Evolutionary conservation across 1,140 invertebrate species (phyloP), one percentile per base, ranked within the genome.

Genomic region (Cataglyphis hispanica): DNA sequence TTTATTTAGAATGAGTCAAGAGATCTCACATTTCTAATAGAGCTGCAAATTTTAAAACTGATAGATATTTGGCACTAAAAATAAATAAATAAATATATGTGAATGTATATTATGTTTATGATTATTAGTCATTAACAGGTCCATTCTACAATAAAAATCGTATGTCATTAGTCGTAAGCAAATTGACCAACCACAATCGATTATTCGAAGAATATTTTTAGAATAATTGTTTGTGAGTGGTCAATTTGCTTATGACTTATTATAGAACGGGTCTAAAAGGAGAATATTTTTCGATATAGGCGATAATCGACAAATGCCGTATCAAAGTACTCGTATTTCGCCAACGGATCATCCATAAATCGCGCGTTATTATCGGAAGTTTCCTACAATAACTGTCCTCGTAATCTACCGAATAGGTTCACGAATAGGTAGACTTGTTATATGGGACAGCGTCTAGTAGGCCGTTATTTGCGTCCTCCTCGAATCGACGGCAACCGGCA

Each of bases 361-460:
- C 56, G 78, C 67, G 25, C 10, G 67, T 72, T 83, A 83, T 83
- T 83, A 83, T 72, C 56, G 60, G 66, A 72, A 83, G 25, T 74
- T 83, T 37, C 53, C 53, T 61, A 72, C 67, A 74, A 83, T 46
- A 40, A 22, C 67, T 72, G 53, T 60, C 53, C 10, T n/a, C 27
- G 53, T 72, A 60, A 72, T 60, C 67, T 81, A 81, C 25, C 78
- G 34, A 50, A 25, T 72, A 56, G 37, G 5, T 43, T 72, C 37
- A 69, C 53, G 61, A 83, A 83, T 74, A 74, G 56, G 8, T 19
- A 22, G 34, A 83, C 31, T 37, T 67, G 22, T 72, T 81, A 81
- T 27, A 11, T 74, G n/a, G 78, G 13, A 19, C 78, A 50, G 25
- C 50, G 16, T 25, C 31, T 10, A 1, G 60, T 50, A 22, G 22